phyloP scores from a whole-genome alignment of 2,888 invertebrate genomes.

The Morpho achilles region DNA sequence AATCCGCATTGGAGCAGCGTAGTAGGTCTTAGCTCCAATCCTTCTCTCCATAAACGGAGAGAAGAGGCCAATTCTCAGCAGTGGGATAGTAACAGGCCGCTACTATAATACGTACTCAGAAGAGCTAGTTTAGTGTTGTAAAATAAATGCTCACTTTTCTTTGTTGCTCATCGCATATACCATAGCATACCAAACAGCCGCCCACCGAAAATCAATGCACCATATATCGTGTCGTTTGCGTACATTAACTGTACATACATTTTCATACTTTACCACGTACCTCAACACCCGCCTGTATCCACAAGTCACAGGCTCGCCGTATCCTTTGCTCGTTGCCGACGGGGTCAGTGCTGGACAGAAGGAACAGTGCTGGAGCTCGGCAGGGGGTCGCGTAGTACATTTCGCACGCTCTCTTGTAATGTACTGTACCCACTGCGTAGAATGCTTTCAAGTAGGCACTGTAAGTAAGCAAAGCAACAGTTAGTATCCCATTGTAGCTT shows the following conservation, averaged over 20 bases:
- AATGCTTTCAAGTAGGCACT: slow-evolving; percentile 90
- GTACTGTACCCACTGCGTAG: slow-evolving; percentile 87
- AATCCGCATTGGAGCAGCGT: too few relatives aligned
- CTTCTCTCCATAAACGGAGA: too few relatives aligned
- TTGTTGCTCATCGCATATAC: slow-evolving; percentile 69
- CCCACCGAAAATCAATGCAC: slow-evolving; percentile 95
- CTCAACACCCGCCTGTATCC: slow-evolving; percentile 82
- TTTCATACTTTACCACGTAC: too few relatives aligned
- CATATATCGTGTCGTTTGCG: slow-evolving; percentile 81
- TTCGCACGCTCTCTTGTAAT: slow-evolving; percentile 89
- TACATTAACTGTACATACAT: slow-evolving; percentile 69
- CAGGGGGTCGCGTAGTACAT: slow-evolving; percentile 90
- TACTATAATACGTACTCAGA: too few relatives aligned
- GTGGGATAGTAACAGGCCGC: too few relatives aligned
- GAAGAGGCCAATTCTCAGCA: too few relatives aligned
- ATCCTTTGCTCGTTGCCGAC: slow-evolving; percentile 88
- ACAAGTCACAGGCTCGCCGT: slow-evolving; percentile 83
- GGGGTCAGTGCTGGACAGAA: slow-evolving; percentile 82
- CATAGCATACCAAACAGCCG: slow-evolving; percentile 88
- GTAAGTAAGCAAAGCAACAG: slow-evolving; percentile 29
- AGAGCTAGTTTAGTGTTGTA: too few relatives aligned
- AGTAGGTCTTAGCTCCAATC: too few relatives aligned
- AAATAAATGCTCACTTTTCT: slow-evolving; percentile 43
- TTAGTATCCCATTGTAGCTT: too few relatives aligned
- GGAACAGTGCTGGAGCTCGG: slow-evolving; percentile 86